Conservation (phyloP, 1,140 invertebrate genomes). For the Aphidius ervi region DNA sequence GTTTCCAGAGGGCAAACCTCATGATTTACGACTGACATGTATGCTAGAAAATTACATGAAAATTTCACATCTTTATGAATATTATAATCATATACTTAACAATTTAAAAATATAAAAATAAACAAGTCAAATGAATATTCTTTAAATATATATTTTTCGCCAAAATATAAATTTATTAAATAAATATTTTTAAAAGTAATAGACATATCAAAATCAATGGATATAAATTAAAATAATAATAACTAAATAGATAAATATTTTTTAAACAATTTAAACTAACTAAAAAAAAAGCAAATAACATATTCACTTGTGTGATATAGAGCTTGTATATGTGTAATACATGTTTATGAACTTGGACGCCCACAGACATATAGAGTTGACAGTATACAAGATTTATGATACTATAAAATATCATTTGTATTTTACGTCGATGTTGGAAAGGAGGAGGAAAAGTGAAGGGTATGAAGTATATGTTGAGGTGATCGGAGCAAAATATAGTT, state of each 20-base stretch:
- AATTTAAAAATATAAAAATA: neutral
- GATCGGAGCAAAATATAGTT: neutral
- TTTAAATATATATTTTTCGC: no score
- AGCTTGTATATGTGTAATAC: neutral
- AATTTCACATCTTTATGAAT: no score
- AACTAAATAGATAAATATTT: neutral
- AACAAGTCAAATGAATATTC: no score
- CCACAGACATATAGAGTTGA: conserved; percentile 39
- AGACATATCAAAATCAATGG: no score
- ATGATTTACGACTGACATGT: conserved; percentile 8
- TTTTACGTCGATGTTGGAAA: conserved; percentile 42
- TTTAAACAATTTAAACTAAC: neutral
- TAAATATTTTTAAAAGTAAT: no score
- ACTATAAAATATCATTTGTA: conserved; percentile 55
- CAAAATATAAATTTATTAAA: no score
- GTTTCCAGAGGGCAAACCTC: neutral
- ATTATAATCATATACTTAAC: no score
- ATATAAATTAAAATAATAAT: neutral
- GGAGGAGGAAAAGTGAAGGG: conserved; percentile 17
- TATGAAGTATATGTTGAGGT: conserved; percentile 8
- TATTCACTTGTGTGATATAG: neutral
- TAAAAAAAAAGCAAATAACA: conserved; percentile 1
- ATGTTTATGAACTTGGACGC: conserved; percentile 27
- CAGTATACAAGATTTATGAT: conserved; percentile 48
- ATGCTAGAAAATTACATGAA: neutral